Percentiles rank a stretch among this genome's conserved stretches.
Evolutionary conservation across 2,113 vertebrate genomes (phyloP).

Genomic region (Sciurus niger): DNA sequence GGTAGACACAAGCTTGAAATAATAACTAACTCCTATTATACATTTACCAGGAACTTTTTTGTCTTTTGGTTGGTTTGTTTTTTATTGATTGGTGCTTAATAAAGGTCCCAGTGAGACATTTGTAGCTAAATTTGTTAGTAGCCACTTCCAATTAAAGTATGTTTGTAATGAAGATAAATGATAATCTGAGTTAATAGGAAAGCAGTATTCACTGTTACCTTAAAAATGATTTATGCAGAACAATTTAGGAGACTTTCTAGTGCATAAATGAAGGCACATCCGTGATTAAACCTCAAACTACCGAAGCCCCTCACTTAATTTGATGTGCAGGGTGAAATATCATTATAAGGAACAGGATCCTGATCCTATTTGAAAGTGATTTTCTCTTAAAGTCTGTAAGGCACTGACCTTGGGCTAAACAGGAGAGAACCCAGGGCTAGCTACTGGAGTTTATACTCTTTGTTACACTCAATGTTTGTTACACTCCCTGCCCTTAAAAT

Average conservation of each 20-base stretch:
- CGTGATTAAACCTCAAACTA: slow-evolving; percentile 64
- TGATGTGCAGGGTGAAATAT: neutral
- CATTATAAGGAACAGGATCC: neutral
- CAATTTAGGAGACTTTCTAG: slow-evolving; percentile 40
- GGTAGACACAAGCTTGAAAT: slow-evolving; percentile 59
- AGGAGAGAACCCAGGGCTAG: neutral
- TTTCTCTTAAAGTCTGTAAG: neutral
- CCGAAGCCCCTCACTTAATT: slow-evolving; percentile 20
- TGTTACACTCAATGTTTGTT: neutral
- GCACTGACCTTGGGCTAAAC: neutral
- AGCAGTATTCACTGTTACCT: slow-evolving; percentile 61
- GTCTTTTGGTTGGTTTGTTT: slow-evolving; percentile 62
- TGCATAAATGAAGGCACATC: slow-evolving; percentile 39
- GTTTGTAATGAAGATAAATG: slow-evolving; percentile 82
- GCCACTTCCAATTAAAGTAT: slow-evolving; percentile 78
- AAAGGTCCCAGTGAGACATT: slow-evolving; percentile 72
- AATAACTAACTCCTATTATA: slow-evolving; percentile 31
- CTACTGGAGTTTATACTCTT: neutral
- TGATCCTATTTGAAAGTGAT: slow-evolving; percentile 2
- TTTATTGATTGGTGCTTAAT: slow-evolving; percentile 80
- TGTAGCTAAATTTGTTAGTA: slow-evolving; percentile 79
- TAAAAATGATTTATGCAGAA: slow-evolving; percentile 73
- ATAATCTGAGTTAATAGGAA: slow-evolving; percentile 75
- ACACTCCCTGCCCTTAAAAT: neutral
- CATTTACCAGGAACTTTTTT: slow-evolving; percentile 40